phyloP scores from a whole-genome alignment of 2,113 vertebrate genomes.

The Oenanthe melanoleuca region DNA sequence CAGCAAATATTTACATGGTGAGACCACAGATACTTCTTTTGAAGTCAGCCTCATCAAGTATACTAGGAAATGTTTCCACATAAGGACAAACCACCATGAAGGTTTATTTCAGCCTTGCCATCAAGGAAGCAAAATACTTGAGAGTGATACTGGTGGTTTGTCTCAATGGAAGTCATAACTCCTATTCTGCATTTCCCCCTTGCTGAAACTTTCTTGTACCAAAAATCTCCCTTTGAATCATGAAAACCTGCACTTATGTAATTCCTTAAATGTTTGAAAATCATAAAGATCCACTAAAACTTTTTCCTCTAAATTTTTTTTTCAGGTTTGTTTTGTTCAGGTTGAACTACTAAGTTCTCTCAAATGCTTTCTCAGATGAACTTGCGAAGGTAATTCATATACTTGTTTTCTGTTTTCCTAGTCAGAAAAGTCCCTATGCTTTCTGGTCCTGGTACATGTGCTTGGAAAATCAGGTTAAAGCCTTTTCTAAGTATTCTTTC shows the following conservation, averaged over 20 bases:
- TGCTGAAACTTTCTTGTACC: not conserved
- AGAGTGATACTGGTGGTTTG: not conserved
- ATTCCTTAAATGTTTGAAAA: not conserved
- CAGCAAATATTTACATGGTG: not conserved
- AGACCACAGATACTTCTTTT: not conserved
- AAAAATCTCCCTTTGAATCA: not conserved
- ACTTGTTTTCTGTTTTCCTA: not conserved
- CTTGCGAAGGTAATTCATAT: not conserved
- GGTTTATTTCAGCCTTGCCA: not conserved
- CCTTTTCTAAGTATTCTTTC: not conserved
- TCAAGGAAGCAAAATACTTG: not conserved
- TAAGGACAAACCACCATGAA: not conserved
- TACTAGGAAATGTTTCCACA: not conserved
- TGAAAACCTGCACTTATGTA: not conserved
- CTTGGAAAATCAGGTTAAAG: not conserved
- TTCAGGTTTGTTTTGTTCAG: not conserved
- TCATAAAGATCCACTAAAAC: not conserved
- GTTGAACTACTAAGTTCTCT: not conserved
- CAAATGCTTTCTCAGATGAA: not conserved
- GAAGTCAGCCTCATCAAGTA: not conserved
- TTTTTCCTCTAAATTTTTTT: accelerated
- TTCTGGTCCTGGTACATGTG: not conserved
- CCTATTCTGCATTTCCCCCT: not conserved
- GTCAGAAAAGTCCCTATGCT: not conserved
- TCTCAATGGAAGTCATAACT: not conserved